Evolutionary conservation across 2,888 invertebrate genomes (phyloP), one percentile per base, ranked within the genome.

Genomic region (Melanchra persicariae): DNA sequence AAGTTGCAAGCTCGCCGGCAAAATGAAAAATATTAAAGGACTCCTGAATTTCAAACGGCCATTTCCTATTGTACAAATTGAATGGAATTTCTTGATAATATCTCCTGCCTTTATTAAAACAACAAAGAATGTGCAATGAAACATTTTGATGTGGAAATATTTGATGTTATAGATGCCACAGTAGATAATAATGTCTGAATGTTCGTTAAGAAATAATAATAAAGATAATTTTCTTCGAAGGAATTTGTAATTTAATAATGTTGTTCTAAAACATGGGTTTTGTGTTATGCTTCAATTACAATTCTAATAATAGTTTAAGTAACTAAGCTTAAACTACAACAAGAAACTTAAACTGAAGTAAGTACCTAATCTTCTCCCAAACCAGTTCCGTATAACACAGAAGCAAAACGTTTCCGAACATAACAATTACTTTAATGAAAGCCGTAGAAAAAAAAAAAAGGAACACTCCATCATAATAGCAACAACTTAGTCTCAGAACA

Each of bases 21-120:
- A 80, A 81, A 87, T 77, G 77, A 76, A 78, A 83, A 80, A 84
- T 85, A 86, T 80, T 74, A 77, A 70, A 75, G 77, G 61, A 74
- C 65, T 79, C 64, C 67, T 72, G 74, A 77, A 81, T 81, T 84
- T 77, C 64, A 70, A 81, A 81, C 75, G 74, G 68, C 57, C 65
- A 70, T 76, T 81, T 78, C 60, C 55, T 81, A 81, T 77, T 82
- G 79, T 81, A 76, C 65, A 83, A 85, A 81, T 85, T 85, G 82
- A 86, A 85, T 81, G 79, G 65, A 79, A 75, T 82, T 81, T 84
- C 74, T 76, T 82, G 68, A 74, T 82, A 77, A 63, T 77, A 78
- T 78, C 75, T 72, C 61, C 37, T 55, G 70, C 66, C 71, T 79
- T 82, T 83, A 79, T 76, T 82, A 75, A 78, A 79, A 68, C 52